These are phyloP conservation scores for Frieseomelitta varia DNA, from an alignment of 1,140 invertebrate species.

Conservation along the genomic window DNA sequence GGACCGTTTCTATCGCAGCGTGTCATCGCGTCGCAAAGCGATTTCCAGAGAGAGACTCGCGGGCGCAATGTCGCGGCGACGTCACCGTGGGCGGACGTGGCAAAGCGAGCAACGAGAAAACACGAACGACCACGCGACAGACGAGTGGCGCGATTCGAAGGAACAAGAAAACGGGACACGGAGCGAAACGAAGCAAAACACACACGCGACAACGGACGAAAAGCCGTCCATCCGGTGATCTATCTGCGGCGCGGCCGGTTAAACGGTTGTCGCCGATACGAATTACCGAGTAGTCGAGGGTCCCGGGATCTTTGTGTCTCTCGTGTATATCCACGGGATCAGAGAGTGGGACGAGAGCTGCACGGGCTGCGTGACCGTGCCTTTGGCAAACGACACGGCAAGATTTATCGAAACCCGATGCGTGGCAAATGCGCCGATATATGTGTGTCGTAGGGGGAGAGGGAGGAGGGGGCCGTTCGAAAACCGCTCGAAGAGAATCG, in stretches of 20 bases:
- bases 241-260: conserved; percentile 35
- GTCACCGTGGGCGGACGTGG: background rate
- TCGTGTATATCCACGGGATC: conserved; percentile 48
- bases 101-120: background rate
- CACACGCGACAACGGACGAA: conserved; percentile 27
- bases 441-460: conserved; percentile 40
- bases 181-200: no score
- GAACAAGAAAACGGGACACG: conserved; percentile 10
- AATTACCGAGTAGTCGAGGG: conserved; percentile 47
- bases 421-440: conserved; percentile 60
- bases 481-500: conserved; percentile 65
- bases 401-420: conserved; percentile 69
- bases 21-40: no score
- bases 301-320: conserved; percentile 54
- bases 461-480: conserved; percentile 35
- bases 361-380: conserved; percentile 57
- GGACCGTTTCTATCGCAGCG: background rate
- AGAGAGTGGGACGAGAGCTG: conserved; percentile 40
- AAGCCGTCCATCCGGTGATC: conserved; percentile 45
- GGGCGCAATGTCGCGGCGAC: background rate
- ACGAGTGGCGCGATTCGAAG: background rate
- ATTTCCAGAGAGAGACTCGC: background rate
- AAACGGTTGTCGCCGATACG: conserved; percentile 56
- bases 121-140: background rate
- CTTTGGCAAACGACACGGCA: conserved; percentile 54